phyloP scores from a whole-genome alignment of 2,797 vertebrate genomes.

The Gymnoscopelus braueri region DNA sequence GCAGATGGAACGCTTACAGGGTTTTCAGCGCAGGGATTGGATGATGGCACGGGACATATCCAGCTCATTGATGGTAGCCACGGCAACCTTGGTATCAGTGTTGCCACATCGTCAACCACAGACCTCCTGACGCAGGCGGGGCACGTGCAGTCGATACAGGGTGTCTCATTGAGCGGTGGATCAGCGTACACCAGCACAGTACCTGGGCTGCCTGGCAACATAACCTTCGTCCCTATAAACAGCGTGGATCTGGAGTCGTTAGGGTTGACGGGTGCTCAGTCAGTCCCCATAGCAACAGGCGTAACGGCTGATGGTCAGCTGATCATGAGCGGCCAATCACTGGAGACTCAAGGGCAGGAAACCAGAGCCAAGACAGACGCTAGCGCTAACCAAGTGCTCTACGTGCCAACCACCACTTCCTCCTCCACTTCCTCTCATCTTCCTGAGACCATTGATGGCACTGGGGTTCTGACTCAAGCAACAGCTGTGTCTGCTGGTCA shows the following conservation, averaged over 20 bases:
- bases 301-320: conserved; percentile 91
- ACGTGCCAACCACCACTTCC: conserved; percentile 89
- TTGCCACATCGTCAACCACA: conserved; percentile 83
- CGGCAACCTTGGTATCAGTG: conserved; percentile 79
- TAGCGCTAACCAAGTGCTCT: conserved; percentile 87
- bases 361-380: conserved; percentile 83
- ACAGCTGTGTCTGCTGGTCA: conserved; percentile 88
- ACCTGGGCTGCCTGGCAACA: conserved; percentile 94
- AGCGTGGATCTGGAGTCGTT: conserved; percentile 97
- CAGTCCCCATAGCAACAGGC: conserved; percentile 87
- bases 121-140: conserved; percentile 94
- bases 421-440: conserved; percentile 88
- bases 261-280: conserved; percentile 93
- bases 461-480: conserved; percentile 94
- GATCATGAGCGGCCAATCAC: conserved; percentile 89
- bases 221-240: conserved; percentile 98
- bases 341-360: conserved; percentile 89
- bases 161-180: conserved; percentile 84
- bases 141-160: conserved; percentile 92
- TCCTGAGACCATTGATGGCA: conserved; percentile 95
- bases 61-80: conserved; percentile 92
- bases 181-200: conserved; percentile 89
- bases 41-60: conserved; percentile 92
- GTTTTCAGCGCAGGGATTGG: conserved; percentile 87
- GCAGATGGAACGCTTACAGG: conserved; percentile 88